Base-by-base conservation (phyloP, 2,888 invertebrate genomes). In the Drosophila borealis region DNA sequence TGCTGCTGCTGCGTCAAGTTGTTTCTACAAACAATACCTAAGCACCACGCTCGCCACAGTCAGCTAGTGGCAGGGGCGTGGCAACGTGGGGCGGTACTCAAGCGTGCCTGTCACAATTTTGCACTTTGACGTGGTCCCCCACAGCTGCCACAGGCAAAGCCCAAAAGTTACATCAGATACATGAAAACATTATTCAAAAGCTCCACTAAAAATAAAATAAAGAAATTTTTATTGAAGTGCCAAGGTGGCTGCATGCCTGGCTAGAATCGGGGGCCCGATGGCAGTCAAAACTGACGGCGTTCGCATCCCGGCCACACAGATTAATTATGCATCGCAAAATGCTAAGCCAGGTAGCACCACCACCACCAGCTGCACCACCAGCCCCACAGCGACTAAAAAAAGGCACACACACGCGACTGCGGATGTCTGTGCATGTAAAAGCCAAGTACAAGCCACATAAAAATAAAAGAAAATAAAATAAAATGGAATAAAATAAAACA, bases 321-420 rank as follows among this genome's bases (percentile, higher is more conserved):
- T 84, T 84, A 84, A 84, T 84, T 84, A 84, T 84, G 83, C 83
- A 89, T 84, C 88, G 83, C 83, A 81, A 84, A 83, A 84, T 87
- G 83, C 83, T 89, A 87, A 84, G 89, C 83, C 89, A 89, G 88
- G 78, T 89, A 81, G 75, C 77, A 68, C 39, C 70, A 64, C 25
- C 65, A 36, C 39, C 39, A 29, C 8, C 29, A 51, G 19, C 10
- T 8, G 25, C 25, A 29, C 29, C 29, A 8, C 29, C 57, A 51
- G 34, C 61, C 56, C 48, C 56, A 60, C 65, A 53, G 64, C 55
- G 55, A 1, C 41, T 53, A 39, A 56, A 54, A 54, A 69, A 50
- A 34, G 21, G n/a, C 34, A 49, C 65, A 51, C 66, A 42, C 74
- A 59, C 55, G 37, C 42, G 14, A 29, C 19, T 56, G 49, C 13